These are phyloP conservation scores for Aquatica leii DNA, from an alignment of 2,888 invertebrate species.

Conservation along the genomic window DNA sequence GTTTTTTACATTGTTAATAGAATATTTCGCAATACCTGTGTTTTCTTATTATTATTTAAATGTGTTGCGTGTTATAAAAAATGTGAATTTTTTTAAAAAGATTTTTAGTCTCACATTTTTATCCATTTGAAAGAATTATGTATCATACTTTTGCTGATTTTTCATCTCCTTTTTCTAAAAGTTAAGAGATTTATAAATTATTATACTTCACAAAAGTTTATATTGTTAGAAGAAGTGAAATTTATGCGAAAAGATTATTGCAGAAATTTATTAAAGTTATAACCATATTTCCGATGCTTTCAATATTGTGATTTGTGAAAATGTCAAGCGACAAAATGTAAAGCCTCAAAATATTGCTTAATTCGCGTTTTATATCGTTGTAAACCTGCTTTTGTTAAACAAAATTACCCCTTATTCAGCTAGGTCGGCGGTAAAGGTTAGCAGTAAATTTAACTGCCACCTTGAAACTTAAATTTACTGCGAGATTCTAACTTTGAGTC, in stretches of 20 bases:
- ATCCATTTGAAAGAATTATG: too few species aligned
- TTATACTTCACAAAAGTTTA: conserved; percentile 1
- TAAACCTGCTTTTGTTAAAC: conserved; percentile 20
- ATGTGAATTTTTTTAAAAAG: too few species aligned
- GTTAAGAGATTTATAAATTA: conserved; percentile 11
- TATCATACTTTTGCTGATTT: too few species aligned
- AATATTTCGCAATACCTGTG: too few species aligned
- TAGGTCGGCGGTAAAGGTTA: conserved; percentile 14
- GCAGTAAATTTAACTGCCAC: conserved; percentile 28
- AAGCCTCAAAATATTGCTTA: conserved; percentile 19
- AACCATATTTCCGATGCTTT: background rate
- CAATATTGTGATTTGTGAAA: conserved; percentile 17
- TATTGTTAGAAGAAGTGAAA: conserved; percentile 10
- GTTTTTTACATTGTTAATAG: too few species aligned
- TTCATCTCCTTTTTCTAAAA: too few species aligned
- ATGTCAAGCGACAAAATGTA: conserved; percentile 15
- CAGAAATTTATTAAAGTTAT: background rate
- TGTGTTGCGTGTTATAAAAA: too few species aligned
- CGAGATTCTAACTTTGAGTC: conserved; percentile 23
- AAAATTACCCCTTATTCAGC: conserved; percentile 29
- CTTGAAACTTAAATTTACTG: conserved; percentile 20
- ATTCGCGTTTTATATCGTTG: conserved; percentile 19
- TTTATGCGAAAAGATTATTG: conserved; percentile 11
- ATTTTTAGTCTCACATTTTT: too few species aligned
- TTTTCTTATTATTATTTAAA: too few species aligned